Percentiles rank a stretch among this genome's conserved stretches.
These are phyloP conservation scores for Tautogolabrus adspersus DNA, from an alignment of 2,113 vertebrate genomes.

Conservation along the genomic window DNA sequence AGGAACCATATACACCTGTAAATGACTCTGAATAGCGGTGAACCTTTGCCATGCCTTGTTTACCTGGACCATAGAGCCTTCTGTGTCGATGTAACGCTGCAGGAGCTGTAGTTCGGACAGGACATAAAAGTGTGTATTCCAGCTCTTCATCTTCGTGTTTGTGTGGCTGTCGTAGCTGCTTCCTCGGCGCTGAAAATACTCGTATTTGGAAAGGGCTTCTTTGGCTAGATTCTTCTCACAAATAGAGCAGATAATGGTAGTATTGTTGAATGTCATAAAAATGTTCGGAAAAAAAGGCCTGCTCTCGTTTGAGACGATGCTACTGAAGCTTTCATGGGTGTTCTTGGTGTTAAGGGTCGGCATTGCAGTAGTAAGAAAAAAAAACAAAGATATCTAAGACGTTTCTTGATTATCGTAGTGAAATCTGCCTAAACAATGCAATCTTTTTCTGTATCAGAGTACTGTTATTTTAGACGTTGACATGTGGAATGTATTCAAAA, in stretches of 20 bases:
- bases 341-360: conserved; percentile 29
- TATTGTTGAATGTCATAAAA: conserved; percentile 51
- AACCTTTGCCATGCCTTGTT: conserved; percentile 45
- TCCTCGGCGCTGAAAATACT: conserved; percentile 52
- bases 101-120: conserved; percentile 4
- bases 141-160: conserved; percentile 61
- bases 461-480: conserved; percentile 81
- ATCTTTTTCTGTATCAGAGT: conserved; percentile 80
- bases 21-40: conserved; percentile 7
- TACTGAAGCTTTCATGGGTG: conserved; percentile 24
- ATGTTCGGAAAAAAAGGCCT: background rate
- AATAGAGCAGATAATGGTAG: conserved; percentile 21
- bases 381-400: conserved; percentile 48
- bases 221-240: conserved; percentile 34
- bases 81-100: conserved; percentile 7
- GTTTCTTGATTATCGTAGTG: conserved; percentile 69
- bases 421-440: conserved; percentile 81
- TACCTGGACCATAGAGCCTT: conserved; percentile 42
- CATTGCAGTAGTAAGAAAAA: conserved; percentile 36
- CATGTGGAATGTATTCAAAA: conserved; percentile 80
- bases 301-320: conserved; percentile 17
- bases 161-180: conserved; percentile 65
- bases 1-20: conserved; percentile 25
- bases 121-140: conserved; percentile 18
- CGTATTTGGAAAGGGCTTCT: conserved; percentile 33